A percentile compares a stretch with the other conserved stretches of the same genome.
Evolutionary conservation across 2,888 invertebrate species (phyloP).

Genomic region (Hoplodrina blanda): DNA sequence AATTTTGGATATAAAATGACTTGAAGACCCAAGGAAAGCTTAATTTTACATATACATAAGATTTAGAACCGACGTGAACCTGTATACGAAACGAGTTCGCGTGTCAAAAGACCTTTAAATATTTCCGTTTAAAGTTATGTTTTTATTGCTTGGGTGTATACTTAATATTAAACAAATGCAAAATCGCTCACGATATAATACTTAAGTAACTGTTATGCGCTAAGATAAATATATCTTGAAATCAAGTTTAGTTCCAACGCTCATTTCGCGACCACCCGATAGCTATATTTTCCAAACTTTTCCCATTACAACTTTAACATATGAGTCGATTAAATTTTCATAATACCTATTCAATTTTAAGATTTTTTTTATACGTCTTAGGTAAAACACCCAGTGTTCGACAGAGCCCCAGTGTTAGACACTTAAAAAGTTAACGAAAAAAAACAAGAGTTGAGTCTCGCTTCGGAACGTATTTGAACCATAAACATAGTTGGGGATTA

Average conservation of each 20-base stretch:
- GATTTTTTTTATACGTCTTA: no score
- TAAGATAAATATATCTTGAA: slow-evolving; percentile 8
- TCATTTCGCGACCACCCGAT: neutral
- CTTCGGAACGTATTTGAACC: no score
- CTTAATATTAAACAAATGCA: slow-evolving; percentile 44
- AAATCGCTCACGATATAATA: slow-evolving; percentile 23
- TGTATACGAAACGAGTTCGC: slow-evolving; percentile 71
- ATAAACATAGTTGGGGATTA: no score
- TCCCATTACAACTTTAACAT: slow-evolving; percentile 1
- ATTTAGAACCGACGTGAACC: slow-evolving; percentile 48
- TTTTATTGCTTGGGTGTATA: slow-evolving; percentile 64
- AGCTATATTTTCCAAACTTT: slow-evolving; percentile 4
- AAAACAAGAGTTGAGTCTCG: no score
- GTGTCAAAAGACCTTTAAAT: slow-evolving; percentile 74
- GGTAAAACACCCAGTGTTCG: no score
- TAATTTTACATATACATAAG: slow-evolving; percentile 29
- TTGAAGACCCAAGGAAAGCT: slow-evolving; percentile 15
- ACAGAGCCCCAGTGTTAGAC: no score
- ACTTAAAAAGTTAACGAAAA: no score
- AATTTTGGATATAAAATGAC: slow-evolving; percentile 3
- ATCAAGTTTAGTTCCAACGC: slow-evolving; percentile 9
- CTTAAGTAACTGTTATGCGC: slow-evolving; percentile 4
- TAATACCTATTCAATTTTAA: no score
- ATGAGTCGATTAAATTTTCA: neutral
- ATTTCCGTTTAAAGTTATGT: slow-evolving; percentile 73